Percentiles rank a stretch among this genome's conserved stretches.
Evolutionary conservation across 30 jellyfish, hydroid and myxozoan species (phyloP).

Genomic region (Aurelia coerulea): DNA sequence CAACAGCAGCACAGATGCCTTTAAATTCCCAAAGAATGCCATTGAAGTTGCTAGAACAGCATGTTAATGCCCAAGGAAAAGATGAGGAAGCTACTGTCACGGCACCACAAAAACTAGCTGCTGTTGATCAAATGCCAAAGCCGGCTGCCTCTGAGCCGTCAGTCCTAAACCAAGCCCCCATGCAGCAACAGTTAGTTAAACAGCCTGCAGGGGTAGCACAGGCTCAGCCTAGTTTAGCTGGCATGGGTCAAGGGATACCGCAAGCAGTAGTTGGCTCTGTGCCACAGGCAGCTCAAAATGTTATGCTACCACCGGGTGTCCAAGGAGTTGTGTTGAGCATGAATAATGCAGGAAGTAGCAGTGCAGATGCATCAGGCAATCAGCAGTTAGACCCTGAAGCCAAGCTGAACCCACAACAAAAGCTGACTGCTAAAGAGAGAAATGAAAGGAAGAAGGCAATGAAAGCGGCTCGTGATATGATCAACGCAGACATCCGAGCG

Average conservation of each 20-base stretch:
- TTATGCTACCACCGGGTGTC: conserved; percentile 2
- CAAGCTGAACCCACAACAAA: conserved; percentile 42
- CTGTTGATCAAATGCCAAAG: too few species aligned
- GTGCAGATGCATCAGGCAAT: neutral
- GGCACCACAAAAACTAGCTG: neutral
- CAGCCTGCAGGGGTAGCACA: too few species aligned
- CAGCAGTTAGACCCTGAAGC: conserved; percentile 7
- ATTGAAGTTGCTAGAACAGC: conserved; percentile 42
- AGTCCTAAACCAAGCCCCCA: too few species aligned
- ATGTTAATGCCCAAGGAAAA: conserved; percentile 65
- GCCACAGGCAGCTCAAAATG: neutral
- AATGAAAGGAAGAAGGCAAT: conserved; percentile 63
- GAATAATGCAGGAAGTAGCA: neutral
- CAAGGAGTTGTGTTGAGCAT: conserved; percentile 26
- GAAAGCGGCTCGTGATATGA: conserved; percentile 67
- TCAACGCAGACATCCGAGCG: conserved; percentile 68
- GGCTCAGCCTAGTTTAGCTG: neutral
- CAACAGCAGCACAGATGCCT: conserved; percentile 6
- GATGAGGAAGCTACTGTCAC: neutral
- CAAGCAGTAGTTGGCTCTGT: neutral
- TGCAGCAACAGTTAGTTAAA: too few species aligned
- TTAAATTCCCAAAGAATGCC: conserved; percentile 26
- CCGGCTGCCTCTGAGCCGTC: too few species aligned
- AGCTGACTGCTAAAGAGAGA: conserved; percentile 50
- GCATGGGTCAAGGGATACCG: neutral